Conservation (phyloP, 2,113 vertebrate species). For the Pomatostomus ruficeps region DNA sequence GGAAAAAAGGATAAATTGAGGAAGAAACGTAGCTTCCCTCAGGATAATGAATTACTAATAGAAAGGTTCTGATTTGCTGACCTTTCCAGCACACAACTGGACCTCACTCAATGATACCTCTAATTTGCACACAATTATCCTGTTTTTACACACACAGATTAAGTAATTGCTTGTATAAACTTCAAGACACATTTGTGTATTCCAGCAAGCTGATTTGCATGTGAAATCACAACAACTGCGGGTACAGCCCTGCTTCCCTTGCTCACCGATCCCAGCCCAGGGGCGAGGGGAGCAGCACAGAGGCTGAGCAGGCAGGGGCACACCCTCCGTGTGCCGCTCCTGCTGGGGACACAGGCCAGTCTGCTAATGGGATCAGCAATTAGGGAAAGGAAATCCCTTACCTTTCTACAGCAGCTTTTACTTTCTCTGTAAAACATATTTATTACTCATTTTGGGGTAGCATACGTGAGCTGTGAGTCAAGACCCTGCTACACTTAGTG, state of each 20-base stretch:
- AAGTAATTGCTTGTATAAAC: not conserved
- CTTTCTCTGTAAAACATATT: not conserved
- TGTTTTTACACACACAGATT: not conserved
- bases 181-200: not conserved
- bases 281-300: not conserved
- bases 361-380: not conserved
- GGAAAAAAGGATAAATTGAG: not conserved
- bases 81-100: not conserved
- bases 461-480: not conserved
- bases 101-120: not conserved
- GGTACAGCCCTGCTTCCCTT: not conserved
- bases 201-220: not conserved
- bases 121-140: not conserved
- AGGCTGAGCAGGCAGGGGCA: not conserved
- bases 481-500: not conserved
- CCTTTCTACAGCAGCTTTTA: not conserved
- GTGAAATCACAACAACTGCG: not conserved
- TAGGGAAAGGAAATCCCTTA: not conserved
- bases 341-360: not conserved
- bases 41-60: not conserved
- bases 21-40: not conserved
- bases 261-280: not conserved
- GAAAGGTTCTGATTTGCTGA: not conserved
- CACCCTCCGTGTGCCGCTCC: fast-evolving
- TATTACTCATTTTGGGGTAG: not conserved